Evolutionary conservation across 2,888 invertebrate genomes (phyloP).

Genomic region (Thysanoteuthis rhombus): DNA sequence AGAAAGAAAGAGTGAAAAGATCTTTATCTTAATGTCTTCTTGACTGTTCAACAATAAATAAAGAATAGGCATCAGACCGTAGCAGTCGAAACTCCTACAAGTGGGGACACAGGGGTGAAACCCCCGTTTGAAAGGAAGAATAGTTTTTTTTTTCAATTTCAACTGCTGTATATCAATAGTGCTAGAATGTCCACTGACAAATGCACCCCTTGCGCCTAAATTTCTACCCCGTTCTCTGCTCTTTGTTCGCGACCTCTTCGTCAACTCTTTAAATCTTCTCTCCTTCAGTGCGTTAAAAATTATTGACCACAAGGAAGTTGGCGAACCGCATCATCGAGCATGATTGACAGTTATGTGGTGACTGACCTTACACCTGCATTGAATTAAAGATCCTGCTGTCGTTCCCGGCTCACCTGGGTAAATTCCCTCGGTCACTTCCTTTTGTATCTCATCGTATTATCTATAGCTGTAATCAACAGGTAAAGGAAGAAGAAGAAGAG

Average conservation of each 20-base stretch:
- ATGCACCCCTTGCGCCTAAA: background rate
- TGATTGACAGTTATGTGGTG: background rate
- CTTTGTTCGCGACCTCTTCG: background rate
- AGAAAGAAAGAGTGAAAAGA: background rate
- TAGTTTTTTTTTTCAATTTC: background rate
- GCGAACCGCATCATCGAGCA: background rate
- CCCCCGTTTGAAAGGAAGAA: background rate
- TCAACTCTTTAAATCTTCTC: background rate
- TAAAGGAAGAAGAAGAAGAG: background rate
- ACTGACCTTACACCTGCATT: background rate
- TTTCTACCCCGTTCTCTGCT: background rate
- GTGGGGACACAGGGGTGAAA: background rate
- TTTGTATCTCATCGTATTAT: background rate
- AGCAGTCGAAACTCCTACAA: background rate
- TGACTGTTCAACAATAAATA: background rate
- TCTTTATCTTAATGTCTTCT: background rate
- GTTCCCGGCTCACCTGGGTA: background rate
- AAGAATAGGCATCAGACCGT: background rate
- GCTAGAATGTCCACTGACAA: background rate
- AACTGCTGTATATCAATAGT: no score
- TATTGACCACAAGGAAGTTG: background rate
- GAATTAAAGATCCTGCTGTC: background rate
- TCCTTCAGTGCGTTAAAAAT: background rate
- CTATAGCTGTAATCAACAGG: background rate
- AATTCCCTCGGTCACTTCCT: background rate